phyloP scores from a whole-genome alignment of 30 jellyfish, hydroid and myxozoan species.

The Aurelia sp. region DNA sequence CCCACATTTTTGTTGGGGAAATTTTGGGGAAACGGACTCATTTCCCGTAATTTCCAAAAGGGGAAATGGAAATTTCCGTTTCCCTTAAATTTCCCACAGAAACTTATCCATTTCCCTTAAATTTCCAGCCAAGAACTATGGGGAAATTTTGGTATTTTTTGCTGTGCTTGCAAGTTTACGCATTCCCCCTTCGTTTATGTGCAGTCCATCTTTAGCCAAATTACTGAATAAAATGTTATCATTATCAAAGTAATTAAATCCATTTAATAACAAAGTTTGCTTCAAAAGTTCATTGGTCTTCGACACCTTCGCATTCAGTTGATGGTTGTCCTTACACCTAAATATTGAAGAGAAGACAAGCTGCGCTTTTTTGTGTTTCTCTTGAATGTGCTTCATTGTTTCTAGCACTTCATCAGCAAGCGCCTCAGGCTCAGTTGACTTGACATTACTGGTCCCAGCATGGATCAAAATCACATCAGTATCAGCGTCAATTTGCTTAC shows the following conservation, averaged over 20 bases:
- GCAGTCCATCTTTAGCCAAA: conserved; percentile 31
- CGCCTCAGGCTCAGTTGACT: neutral
- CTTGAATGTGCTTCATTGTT: neutral
- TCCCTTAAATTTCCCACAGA: no score
- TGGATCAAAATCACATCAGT: neutral
- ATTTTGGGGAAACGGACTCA: no score
- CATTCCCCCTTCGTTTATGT: neutral
- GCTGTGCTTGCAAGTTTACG: no score
- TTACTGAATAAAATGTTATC: neutral
- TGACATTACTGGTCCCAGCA: neutral
- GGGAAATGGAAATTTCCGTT: no score
- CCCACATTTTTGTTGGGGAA: no score
- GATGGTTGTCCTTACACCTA: neutral
- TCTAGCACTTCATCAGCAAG: neutral
- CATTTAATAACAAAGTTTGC: neutral
- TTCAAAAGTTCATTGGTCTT: no score
- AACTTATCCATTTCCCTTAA: no score
- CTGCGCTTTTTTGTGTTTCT: neutral
- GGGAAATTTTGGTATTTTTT: no score
- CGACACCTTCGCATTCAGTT: no score
- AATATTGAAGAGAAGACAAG: no score
- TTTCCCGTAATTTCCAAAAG: no score
- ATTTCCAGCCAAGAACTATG: no score
- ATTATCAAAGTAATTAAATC: neutral
- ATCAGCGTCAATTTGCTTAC: conserved; percentile 11